phyloP scores from a whole-genome alignment of 35 echinoderm and acorn worm species.

The Ophioderma brevispina region DNA sequence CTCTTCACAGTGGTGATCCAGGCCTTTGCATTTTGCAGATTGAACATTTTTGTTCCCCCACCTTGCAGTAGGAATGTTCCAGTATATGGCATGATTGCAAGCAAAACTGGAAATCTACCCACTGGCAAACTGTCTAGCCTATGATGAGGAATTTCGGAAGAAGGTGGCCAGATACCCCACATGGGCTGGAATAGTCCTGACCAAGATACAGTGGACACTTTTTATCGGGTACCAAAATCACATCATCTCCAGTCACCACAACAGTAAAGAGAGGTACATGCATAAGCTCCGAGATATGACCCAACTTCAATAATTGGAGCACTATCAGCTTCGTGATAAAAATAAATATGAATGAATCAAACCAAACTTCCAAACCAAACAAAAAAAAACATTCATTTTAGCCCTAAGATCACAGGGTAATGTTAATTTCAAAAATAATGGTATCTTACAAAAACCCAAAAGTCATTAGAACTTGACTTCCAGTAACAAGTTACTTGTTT shows the following conservation, averaged over 20 bases:
- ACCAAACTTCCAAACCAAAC: no score
- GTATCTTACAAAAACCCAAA: no score
- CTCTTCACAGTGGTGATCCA: neutral
- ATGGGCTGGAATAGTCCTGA: neutral
- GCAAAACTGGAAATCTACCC: neutral
- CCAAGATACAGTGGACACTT: neutral
- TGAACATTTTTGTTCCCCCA: neutral
- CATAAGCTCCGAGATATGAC: neutral
- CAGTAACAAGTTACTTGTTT: no score
- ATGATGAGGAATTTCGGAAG: neutral
- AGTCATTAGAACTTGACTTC: no score
- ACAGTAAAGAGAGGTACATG: neutral
- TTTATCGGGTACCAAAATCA: neutral
- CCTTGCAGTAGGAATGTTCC: neutral
- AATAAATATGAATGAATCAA: no score
- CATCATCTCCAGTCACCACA: neutral
- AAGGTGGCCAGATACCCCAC: neutral
- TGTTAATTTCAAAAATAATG: no score
- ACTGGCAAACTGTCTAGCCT: neutral
- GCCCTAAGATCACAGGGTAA: no score
- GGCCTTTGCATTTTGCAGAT: neutral
- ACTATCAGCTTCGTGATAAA: no score
- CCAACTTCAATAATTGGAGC: no score
- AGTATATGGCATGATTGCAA: neutral
- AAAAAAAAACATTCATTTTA: no score